Base-by-base conservation (phyloP, 64 coral and sea anemone species). In the Stylophora pistillata region DNA sequence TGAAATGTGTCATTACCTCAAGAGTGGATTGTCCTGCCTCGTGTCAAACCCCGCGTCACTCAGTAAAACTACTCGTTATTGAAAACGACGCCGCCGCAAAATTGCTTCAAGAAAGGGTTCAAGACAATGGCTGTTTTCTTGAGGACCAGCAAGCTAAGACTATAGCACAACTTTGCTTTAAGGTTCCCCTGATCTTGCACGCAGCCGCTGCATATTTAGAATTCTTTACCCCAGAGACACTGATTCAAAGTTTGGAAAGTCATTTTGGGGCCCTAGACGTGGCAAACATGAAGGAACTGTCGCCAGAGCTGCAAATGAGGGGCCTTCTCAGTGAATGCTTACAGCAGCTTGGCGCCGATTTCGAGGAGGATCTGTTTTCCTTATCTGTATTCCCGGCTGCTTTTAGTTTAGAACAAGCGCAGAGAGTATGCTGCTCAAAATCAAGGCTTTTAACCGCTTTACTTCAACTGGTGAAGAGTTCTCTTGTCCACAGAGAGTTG, bases 1-100 rank as follows among this genome's bases (percentile, higher is more conserved):
- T 84, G 21, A 84, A 84, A 84, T 84, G 80, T 41, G 80, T 84
- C 30, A 70, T 84, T 10, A 63, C 80, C 3, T 84, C 80, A 16
- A 63, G 80, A 16, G 32, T 47, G 21, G 17, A 23, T 33, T 84
- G 30, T 15, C 17, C 80, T 54, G 30, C 80, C 11, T 63, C 80
- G 0, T 30, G 58, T 34, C 78, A 81, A 63, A 41, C 59, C 80
- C 16, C 60, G 10, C 33, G 20, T 23, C n/a, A 69, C 32, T 33
- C 62, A 2, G 80, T 84, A 60, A 84, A 69, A 69, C 80, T 84
- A 25, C 62, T 84, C 33, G 31, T 33, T 12, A 53, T 84, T 14
- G 62, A 70, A 52, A 84, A 65, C 62, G 80, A 70, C 0, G 61
- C 34, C 33, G 80, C 61, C 2, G 60, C 80, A 0, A 70, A 29